These are phyloP conservation scores for Blastobasis lacticolella DNA, from an alignment of 2,888 invertebrate species.

Conservation along the genomic window DNA sequence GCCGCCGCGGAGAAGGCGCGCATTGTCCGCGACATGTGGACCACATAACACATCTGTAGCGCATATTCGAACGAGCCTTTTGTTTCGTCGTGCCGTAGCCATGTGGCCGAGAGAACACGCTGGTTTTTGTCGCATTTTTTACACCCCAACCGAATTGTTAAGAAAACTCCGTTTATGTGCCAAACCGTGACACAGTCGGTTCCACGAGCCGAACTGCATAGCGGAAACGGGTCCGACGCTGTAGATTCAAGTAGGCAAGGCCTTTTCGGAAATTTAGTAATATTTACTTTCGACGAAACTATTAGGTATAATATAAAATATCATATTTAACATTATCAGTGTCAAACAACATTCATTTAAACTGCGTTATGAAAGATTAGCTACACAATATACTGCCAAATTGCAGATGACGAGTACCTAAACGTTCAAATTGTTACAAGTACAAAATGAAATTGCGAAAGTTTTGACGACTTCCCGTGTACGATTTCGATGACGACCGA, in stretches of 20 bases:
- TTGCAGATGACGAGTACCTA: too few species aligned
- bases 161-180: slow-evolving; percentile 21
- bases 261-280: too few species aligned
- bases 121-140: slow-evolving; percentile 52
- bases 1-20: slow-evolving; percentile 29
- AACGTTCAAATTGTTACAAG: too few species aligned
- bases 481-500: slow-evolving; percentile 6
- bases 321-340: too few species aligned
- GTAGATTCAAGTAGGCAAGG: too few species aligned
- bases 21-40: slow-evolving; percentile 49
- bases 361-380: too few species aligned
- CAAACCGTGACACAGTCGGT: slow-evolving; percentile 10
- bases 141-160: slow-evolving; percentile 1
- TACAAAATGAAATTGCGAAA: not conserved
- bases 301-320: too few species aligned
- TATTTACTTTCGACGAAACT: too few species aligned
- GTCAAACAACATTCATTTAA: too few species aligned
- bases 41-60: slow-evolving; percentile 60
- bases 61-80: slow-evolving; percentile 62
- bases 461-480: slow-evolving; percentile 4
- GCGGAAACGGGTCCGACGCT: too few species aligned
- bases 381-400: too few species aligned
- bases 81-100: slow-evolving; percentile 46
- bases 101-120: slow-evolving; percentile 42
- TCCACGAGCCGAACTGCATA: not conserved